Evolutionary conservation across 2,113 vertebrate species (phyloP).

Genomic region (Cavia porcellus): DNA sequence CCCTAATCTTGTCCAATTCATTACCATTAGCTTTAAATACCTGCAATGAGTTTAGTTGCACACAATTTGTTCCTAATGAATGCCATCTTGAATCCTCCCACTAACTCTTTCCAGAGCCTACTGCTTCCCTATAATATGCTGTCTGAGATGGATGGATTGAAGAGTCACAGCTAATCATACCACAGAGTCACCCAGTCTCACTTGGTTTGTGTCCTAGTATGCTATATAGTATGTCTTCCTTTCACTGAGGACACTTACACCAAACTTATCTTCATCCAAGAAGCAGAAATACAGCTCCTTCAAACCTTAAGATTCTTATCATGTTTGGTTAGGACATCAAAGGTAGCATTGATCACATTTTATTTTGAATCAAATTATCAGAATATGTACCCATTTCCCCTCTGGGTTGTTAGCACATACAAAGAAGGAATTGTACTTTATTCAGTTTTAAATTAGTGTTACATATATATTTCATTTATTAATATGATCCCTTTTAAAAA

Average conservation of each 20-base stretch:
- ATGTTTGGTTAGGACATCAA: background rate
- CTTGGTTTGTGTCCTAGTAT: background rate
- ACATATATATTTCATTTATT: background rate
- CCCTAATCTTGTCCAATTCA: background rate
- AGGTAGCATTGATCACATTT: background rate
- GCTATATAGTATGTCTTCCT: background rate
- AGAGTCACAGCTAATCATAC: background rate
- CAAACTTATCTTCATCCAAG: background rate
- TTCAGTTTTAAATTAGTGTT: constrained; percentile 36
- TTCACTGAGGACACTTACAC: background rate
- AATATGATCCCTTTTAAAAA: background rate
- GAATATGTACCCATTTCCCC: background rate
- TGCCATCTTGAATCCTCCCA: background rate
- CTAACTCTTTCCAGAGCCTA: background rate
- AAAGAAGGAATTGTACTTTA: background rate
- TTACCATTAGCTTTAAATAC: background rate
- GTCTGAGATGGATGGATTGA: background rate
- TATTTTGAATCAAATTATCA: constrained; percentile 1
- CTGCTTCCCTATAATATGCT: background rate
- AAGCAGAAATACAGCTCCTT: background rate
- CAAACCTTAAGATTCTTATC: background rate
- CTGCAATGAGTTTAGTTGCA: background rate
- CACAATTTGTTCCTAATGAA: background rate
- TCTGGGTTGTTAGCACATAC: background rate
- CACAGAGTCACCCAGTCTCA: background rate